Percentiles rank a stretch among this genome's conserved stretches.
Conservation (phyloP, 2,888 invertebrate genomes). For the Xylota sylvarum region DNA sequence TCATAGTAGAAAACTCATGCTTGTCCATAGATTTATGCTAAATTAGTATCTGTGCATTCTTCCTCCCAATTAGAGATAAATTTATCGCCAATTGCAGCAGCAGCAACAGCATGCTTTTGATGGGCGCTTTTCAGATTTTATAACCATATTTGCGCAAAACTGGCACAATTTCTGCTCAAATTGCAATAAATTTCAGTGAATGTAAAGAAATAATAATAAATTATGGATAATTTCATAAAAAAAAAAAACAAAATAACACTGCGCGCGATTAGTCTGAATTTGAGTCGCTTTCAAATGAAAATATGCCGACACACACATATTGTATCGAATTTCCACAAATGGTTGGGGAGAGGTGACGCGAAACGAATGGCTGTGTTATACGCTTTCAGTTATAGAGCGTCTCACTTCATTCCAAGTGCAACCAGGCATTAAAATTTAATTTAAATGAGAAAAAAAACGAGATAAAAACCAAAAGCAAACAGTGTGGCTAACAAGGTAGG, state of each 20-base stretch:
- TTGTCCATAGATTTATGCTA: conserved; percentile 14
- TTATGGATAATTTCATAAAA: conserved; percentile 15
- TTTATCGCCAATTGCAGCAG: conserved; percentile 28
- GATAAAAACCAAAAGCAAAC: background rate
- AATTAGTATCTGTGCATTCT: background rate
- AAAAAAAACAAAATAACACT: background rate
- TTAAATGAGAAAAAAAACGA: conserved; percentile 17
- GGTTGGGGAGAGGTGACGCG: background rate
- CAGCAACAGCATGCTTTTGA: too few species aligned
- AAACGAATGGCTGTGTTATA: conserved; percentile 13
- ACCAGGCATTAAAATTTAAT: conserved; percentile 39
- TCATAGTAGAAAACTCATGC: conserved; percentile 26
- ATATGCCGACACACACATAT: conserved; percentile 18
- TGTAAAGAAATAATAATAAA: conserved; percentile 4
- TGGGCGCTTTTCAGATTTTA: background rate
- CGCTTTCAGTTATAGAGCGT: conserved; percentile 41
- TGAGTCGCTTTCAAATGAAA: conserved; percentile 36
- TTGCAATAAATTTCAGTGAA: background rate
- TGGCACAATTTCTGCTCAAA: conserved; percentile 8
- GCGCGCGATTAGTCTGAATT: conserved; percentile 21
- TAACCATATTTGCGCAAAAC: conserved; percentile 30
- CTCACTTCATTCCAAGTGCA: conserved; percentile 52
- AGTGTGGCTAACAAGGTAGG: conserved; percentile 14
- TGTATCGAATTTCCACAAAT: conserved; percentile 33
- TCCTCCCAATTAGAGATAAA: conserved; percentile 38